A percentile compares a stretch with the other conserved stretches of the same genome.
phyloP scores from a whole-genome alignment of 2,888 invertebrate species.

The Thelaira solivaga region DNA sequence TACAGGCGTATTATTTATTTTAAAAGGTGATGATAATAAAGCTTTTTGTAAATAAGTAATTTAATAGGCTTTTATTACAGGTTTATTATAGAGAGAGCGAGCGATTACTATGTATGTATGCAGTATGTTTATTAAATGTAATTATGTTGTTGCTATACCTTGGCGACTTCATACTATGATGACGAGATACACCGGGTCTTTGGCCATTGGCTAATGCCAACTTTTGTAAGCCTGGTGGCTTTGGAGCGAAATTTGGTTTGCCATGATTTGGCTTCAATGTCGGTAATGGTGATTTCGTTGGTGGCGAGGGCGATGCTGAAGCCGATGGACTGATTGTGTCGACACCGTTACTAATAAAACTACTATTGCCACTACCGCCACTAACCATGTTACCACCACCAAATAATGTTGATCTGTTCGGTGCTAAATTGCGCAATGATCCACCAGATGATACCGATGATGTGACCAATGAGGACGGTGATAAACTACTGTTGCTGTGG shows the following conservation, averaged over 20 bases:
- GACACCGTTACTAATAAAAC: conserved; percentile 39
- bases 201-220: conserved; percentile 75
- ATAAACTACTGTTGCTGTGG: conserved; percentile 62
- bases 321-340: conserved; percentile 61
- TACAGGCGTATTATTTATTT: conserved; percentile 23
- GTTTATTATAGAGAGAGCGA: background rate
- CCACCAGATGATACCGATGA: conserved; percentile 61
- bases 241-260: conserved; percentile 90
- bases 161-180: conserved; percentile 91
- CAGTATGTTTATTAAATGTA: background rate
- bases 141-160: conserved; percentile 77
- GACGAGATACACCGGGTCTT: conserved; percentile 81
- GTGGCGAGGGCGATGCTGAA: conserved; percentile 58
- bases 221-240: conserved; percentile 82
- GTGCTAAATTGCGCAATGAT: conserved; percentile 70
- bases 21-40: conserved; percentile 26
- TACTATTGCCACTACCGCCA: conserved; percentile 48
- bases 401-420: conserved; percentile 76
- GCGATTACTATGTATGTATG: too few relatives aligned
- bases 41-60: conserved; percentile 31
- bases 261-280: conserved; percentile 80
- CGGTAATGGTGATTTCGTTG: conserved; percentile 63
- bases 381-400: conserved; percentile 60
- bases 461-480: conserved; percentile 58
- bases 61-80: conserved; percentile 9